Evolutionary conservation across 2,113 vertebrate genomes (phyloP).

Genomic region (Emydocephalus ijimae): DNA sequence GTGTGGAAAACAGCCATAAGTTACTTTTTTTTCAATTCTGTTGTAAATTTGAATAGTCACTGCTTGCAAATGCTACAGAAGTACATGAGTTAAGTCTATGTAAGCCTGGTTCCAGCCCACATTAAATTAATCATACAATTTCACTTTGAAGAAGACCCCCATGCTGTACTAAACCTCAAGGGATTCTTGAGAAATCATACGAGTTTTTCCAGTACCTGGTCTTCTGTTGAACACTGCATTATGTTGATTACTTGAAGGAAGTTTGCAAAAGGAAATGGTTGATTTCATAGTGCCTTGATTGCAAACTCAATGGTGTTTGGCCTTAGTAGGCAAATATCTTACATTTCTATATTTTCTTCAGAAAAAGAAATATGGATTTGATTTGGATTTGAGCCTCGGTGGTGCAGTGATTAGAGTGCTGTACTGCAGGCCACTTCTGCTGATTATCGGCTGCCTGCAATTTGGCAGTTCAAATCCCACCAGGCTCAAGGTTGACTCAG

Average conservation of each 20-base stretch:
- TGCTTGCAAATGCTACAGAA: background rate
- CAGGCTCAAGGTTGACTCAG: no score
- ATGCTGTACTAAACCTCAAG: background rate
- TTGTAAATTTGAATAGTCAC: no score
- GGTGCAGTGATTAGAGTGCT: no score
- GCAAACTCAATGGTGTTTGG: background rate
- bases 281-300: background rate
- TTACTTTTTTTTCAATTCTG: no score
- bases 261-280: conserved; percentile 26
- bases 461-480: no score
- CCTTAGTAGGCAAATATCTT: background rate
- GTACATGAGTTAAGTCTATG: background rate
- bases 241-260: background rate
- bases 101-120: background rate
- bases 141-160: background rate
- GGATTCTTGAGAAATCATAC: background rate
- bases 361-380: background rate
- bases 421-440: no score
- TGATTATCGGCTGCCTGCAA: no score
- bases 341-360: background rate
- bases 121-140: background rate
- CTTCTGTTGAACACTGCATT: background rate
- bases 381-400: background rate
- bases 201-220: background rate
- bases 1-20: no score